Conservation (phyloP, 2,113 vertebrate species). For the Tamias sibiricus region DNA sequence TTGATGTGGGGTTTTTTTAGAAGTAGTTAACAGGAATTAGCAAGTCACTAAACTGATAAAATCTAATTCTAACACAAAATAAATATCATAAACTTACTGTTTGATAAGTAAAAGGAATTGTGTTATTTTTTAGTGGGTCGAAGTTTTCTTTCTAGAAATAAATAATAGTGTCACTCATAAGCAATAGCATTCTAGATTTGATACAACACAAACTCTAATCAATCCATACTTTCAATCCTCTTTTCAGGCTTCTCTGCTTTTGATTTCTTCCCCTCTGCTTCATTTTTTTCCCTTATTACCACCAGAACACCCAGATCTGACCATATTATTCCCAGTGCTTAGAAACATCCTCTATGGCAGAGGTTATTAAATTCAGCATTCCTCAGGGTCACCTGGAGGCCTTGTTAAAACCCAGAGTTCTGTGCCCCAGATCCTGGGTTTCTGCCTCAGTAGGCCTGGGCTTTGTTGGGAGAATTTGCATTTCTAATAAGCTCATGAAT, state of each 20-base stretch:
- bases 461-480: neutral
- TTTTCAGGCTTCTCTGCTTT: neutral
- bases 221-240: neutral
- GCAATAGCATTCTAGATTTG: neutral
- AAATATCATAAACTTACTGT: neutral
- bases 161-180: neutral
- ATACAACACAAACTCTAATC: neutral
- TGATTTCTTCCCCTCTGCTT: neutral
- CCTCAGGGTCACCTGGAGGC: neutral
- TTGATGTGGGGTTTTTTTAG: neutral
- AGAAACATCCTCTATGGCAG: neutral
- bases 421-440: neutral
- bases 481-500: neutral
- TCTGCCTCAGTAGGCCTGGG: neutral
- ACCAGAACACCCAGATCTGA: neutral
- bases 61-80: neutral
- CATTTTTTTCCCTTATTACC: neutral
- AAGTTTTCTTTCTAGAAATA: slow-evolving; percentile 3
- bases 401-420: neutral
- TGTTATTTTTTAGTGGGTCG: slow-evolving; percentile 19
- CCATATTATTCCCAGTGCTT: neutral
- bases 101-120: neutral
- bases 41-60: neutral
- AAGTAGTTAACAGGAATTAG: neutral
- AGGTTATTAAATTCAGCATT: neutral